Percentiles rank a stretch among this genome's conserved stretches.
These are phyloP conservation scores for Ametastegia equiseti DNA, from an alignment of 2,888 invertebrate genomes.

Conservation along the genomic window DNA sequence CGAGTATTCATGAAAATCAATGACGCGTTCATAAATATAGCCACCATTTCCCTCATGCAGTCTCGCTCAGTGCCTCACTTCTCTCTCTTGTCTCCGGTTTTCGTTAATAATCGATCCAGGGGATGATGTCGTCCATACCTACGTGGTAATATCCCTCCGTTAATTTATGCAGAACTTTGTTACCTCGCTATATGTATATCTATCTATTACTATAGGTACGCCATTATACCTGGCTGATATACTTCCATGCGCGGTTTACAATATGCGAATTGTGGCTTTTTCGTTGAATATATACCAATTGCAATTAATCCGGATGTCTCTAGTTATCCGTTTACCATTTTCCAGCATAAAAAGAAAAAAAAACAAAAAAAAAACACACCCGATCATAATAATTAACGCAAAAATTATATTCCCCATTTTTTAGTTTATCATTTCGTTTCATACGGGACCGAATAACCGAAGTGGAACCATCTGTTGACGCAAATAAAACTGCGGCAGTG, in stretches of 20 bases:
- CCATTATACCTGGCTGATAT: too few species aligned
- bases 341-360: background rate
- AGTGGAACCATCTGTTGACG: too few species aligned
- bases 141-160: background rate
- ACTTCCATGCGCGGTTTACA: constrained; percentile 2
- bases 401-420: background rate
- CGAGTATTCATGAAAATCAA: constrained; percentile 54
- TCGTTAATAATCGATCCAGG: background rate
- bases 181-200: background rate
- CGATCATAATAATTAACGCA: background rate
- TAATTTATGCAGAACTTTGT: constrained; percentile 13
- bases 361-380: background rate
- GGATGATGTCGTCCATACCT: background rate
- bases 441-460: too few species aligned
- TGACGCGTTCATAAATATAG: constrained; percentile 47
- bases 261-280: background rate
- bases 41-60: background rate
- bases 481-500: too few species aligned
- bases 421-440: background rate
- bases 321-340: too few species aligned
- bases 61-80: background rate
- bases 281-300: too few species aligned
- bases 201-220: too few species aligned
- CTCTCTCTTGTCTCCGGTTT: background rate
- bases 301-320: too few species aligned